phyloP scores from a whole-genome alignment of 2,888 invertebrate genomes.

The Eretmocerus hayati region DNA sequence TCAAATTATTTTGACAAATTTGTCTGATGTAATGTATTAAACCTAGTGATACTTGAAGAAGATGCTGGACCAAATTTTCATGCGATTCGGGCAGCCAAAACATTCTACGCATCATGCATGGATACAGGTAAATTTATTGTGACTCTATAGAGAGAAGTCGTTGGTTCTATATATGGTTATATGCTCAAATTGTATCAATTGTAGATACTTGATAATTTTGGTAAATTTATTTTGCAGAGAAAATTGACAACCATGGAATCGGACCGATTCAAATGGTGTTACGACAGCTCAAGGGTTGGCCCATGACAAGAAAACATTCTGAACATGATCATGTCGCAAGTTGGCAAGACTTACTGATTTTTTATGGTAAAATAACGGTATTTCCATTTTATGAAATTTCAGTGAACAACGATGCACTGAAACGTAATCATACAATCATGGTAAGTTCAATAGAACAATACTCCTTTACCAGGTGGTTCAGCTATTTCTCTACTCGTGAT shows the following conservation, averaged over 20 bases:
- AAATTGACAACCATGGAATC: conserved; percentile 8
- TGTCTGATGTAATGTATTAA: too few species aligned
- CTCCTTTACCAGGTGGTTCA: too few species aligned
- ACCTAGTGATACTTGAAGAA: conserved; percentile 5
- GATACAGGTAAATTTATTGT: conserved; percentile 1
- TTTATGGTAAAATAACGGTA: conserved; percentile 9
- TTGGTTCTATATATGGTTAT: neutral
- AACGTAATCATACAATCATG: conserved; percentile 7
- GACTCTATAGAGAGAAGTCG: neutral
- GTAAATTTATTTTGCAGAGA: neutral
- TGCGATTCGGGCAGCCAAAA: neutral
- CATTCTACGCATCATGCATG: conserved; percentile 10
- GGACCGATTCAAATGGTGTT: conserved; percentile 6
- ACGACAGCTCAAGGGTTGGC: conserved; percentile 10
- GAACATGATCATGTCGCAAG: neutral
- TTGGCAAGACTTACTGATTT: conserved; percentile 10
- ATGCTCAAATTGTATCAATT: neutral
- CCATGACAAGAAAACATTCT: neutral
- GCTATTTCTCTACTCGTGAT: too few species aligned
- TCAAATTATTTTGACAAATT: neutral
- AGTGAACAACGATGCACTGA: conserved; percentile 10
- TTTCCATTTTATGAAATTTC: conserved; percentile 10
- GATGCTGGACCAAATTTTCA: neutral
- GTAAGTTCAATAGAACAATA: conserved; percentile 3
- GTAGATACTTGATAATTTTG: neutral